Evolutionary conservation across 1,140 invertebrate species (phyloP), one percentile per base, ranked within the genome.

Genomic region (Achroia grisella): DNA sequence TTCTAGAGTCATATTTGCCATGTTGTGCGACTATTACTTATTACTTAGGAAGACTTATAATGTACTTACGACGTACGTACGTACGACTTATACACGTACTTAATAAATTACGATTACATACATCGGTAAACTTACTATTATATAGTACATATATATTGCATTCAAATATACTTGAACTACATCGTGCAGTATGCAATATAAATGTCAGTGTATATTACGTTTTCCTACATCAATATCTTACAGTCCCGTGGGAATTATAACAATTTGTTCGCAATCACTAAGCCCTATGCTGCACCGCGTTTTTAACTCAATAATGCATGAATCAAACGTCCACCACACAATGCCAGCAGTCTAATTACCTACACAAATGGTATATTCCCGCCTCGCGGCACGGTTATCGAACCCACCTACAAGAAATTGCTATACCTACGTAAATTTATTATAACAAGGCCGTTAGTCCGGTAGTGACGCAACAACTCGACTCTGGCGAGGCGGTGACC

Each of bases 321-420:
- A 69, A 63, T 61, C 56, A 50, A 55, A 57, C 67, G 52, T 62
- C 62, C 62, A 56, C 49, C 52, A 56, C 48, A 40, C 34, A 54
- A 44, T 56, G 40, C 17, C 17, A 54, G 63, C 63, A 65, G 56
- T 70, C 67, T 79, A 79, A 78, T 82, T 76, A 74, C 53, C 58
- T 37, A 53, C 50, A 62, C 68, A 72, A 73, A 69, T 51, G 57
- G 57, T 69, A 54, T 60, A 68, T 73, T 71, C 71, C n/a, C n/a
- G n/a, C n/a, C 67, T 23, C 72, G 76, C 74, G 56, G 68, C 62
- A 46, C 60, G 72, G 73, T 73, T 77, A 73, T 75, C 76, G 73
- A 80, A 77, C 73, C 44, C 62, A 51, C 35, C 40, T 55, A 35
- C 50, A 52, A 62, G 44, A 66, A 62, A 57, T 52, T 54, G 39